phyloP scores from a whole-genome alignment of 2,888 invertebrate species.

The Erebia ligea region DNA sequence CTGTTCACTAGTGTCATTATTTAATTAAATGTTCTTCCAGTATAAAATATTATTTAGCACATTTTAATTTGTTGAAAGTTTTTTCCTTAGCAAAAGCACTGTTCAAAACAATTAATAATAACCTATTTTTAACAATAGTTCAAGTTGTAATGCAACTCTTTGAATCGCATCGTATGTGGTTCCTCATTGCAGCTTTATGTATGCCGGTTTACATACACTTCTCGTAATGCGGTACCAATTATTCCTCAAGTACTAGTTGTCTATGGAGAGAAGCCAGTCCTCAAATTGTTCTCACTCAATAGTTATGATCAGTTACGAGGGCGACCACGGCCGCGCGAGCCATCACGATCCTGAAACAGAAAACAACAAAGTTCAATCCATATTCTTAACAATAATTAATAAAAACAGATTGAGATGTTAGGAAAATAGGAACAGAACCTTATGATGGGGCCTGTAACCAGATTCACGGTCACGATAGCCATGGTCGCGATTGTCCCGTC shows the following conservation, averaged over 20 bases:
- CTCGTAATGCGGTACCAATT: slow-evolving; percentile 75
- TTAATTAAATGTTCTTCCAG: slow-evolving; percentile 76
- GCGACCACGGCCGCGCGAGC: slow-evolving; percentile 76
- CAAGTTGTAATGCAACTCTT: slow-evolving; percentile 68
- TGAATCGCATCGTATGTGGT: slow-evolving; percentile 58
- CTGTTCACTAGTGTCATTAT: slow-evolving; percentile 78
- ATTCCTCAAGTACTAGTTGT: slow-evolving; percentile 75
- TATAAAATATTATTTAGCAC: slow-evolving; percentile 80
- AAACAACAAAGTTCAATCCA: slow-evolving; percentile 16
- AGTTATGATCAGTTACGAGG: slow-evolving; percentile 70
- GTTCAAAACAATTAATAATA: slow-evolving; percentile 80
- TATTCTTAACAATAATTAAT: background rate
- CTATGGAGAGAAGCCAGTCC: slow-evolving; percentile 83
- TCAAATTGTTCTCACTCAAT: slow-evolving; percentile 64
- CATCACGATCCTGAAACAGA: slow-evolving; percentile 73
- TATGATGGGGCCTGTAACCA: slow-evolving; percentile 70
- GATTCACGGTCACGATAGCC: slow-evolving; percentile 73
- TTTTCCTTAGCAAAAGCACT: slow-evolving; percentile 72
- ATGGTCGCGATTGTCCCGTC: slow-evolving; percentile 52
- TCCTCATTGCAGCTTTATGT: slow-evolving; percentile 57
- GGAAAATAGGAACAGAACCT: slow-evolving; percentile 44
- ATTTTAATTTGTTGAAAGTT: slow-evolving; percentile 81
- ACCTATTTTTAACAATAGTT: slow-evolving; percentile 75
- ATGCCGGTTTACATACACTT: slow-evolving; percentile 58
- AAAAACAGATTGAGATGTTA: background rate